Conservation (phyloP, 2,888 invertebrate species). For the Scotopteryx bipunctaria region DNA sequence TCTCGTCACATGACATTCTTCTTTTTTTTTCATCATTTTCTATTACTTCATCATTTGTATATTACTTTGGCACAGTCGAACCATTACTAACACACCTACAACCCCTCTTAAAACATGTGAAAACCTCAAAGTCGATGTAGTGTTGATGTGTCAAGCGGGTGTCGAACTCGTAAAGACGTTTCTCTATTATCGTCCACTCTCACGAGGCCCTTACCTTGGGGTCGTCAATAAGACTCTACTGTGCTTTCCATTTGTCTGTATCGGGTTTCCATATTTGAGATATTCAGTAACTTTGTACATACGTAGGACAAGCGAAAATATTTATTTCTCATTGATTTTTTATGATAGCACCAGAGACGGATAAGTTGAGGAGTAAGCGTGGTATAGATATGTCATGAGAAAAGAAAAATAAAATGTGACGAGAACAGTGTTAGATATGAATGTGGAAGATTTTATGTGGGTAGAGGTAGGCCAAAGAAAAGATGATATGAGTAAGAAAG, state of each 20-base stretch:
- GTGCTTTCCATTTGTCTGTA: constrained; percentile 41
- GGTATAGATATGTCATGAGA: too few relatives aligned
- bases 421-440: too few relatives aligned
- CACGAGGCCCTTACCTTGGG: constrained; percentile 56
- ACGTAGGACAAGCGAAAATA: neutral
- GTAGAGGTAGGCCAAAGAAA: too few relatives aligned
- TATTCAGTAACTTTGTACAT: neutral
- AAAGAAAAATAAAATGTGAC: too few relatives aligned
- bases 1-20: too few relatives aligned
- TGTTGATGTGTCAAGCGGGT: constrained; percentile 74
- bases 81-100: constrained; percentile 43
- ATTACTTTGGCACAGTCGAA: constrained; percentile 19
- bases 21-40: too few relatives aligned
- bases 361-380: too few relatives aligned
- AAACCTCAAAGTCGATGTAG: constrained; percentile 50
- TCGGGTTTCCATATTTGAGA: constrained; percentile 1
- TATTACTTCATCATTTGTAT: too few relatives aligned
- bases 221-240: constrained; percentile 46
- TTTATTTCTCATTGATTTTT: too few relatives aligned
- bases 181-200: constrained; percentile 72
- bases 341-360: too few relatives aligned
- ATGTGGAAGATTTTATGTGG: too few relatives aligned
- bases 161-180: constrained; percentile 74
- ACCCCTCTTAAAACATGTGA: constrained; percentile 36
- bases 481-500: too few relatives aligned